These are phyloP conservation scores for Orthosia cruda DNA, from an alignment of 2,888 invertebrate species.

Conservation along the genomic window DNA sequence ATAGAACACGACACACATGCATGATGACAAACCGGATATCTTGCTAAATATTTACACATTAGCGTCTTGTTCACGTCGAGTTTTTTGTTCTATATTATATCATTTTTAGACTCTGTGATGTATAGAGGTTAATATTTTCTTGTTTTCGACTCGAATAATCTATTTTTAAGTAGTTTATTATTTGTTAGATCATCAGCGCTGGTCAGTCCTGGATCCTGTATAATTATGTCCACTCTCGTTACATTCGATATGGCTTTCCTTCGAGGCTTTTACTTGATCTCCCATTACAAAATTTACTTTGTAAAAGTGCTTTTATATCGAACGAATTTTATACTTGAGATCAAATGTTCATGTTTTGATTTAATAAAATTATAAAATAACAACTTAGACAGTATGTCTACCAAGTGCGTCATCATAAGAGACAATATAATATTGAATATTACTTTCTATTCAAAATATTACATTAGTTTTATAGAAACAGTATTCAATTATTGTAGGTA, in stretches of 20 bases:
- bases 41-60: slow-evolving; percentile 59
- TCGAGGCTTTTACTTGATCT: neutral
- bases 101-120: slow-evolving; percentile 20
- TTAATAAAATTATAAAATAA: slow-evolving; percentile 6
- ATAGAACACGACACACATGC: slow-evolving; percentile 57
- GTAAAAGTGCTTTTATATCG: neutral
- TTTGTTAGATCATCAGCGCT: neutral
- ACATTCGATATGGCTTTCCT: neutral
- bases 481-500: neutral
- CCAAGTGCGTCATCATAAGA: slow-evolving; percentile 9
- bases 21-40: slow-evolving; percentile 61
- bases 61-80: slow-evolving; percentile 31
- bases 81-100: slow-evolving; percentile 48
- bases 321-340: neutral
- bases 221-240: neutral
- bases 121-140: slow-evolving; percentile 43
- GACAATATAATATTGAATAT: neutral
- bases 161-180: neutral
- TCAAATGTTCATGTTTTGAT: neutral
- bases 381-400: neutral
- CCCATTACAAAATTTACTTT: neutral
- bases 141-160: slow-evolving; percentile 2
- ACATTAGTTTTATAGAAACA: slow-evolving; percentile 8
- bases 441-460: slow-evolving; percentile 19
- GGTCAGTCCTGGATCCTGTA: neutral